These are phyloP conservation scores for Aphodius sticticus DNA, from an alignment of 2,888 invertebrate species.

Conservation along the genomic window DNA sequence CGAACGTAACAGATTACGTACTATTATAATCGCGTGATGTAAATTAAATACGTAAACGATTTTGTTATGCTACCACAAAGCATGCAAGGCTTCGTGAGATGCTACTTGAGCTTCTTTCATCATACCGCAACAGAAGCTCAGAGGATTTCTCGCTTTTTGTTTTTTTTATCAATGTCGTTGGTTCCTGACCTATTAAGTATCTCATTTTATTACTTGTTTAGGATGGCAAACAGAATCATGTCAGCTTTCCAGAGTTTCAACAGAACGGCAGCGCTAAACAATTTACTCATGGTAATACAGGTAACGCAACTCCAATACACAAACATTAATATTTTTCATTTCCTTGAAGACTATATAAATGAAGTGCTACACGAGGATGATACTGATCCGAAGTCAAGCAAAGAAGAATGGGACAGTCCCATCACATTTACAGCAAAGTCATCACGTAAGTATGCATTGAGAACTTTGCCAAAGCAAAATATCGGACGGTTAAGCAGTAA, in stretches of 20 bases:
- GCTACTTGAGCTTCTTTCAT: neutral
- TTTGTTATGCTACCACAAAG: too few relatives aligned
- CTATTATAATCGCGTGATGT: too few relatives aligned
- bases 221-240: conserved; percentile 88
- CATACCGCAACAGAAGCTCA: neutral
- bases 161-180: neutral
- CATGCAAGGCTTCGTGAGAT: too few relatives aligned
- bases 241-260: conserved; percentile 89
- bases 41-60: too few relatives aligned
- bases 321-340: conserved; percentile 41
- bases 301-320: neutral
- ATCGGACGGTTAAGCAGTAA: conserved; percentile 1
- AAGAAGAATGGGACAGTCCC: conserved; percentile 84
- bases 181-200: neutral
- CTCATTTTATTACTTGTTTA: conserved; percentile 57
- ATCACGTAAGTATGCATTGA: conserved; percentile 73
- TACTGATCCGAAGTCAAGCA: conserved; percentile 64
- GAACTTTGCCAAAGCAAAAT: too few relatives aligned
- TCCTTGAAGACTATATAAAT: conserved; percentile 76
- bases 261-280: conserved; percentile 89
- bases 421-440: conserved; percentile 91
- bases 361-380: conserved; percentile 78
- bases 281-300: conserved; percentile 79
- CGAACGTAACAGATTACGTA: too few relatives aligned
- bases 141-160: neutral